Conservation (phyloP, 1,140 invertebrate genomes). For the Leptoteleia sp. region DNA sequence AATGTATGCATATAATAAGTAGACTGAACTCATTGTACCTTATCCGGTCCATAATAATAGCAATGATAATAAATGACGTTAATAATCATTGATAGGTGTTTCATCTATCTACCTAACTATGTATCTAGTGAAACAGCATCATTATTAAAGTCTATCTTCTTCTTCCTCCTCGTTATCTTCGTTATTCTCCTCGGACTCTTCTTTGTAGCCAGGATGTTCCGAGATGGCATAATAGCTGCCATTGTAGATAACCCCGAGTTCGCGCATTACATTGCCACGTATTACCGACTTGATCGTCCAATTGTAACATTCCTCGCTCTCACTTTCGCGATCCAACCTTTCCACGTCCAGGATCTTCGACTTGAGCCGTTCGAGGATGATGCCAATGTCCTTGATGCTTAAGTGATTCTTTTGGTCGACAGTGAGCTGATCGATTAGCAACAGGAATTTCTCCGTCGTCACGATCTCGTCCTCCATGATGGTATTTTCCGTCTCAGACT, state of each 20-base stretch:
- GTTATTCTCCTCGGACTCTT: constrained; percentile 90
- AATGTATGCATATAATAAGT: constrained; percentile 25
- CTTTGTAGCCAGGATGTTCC: constrained; percentile 95
- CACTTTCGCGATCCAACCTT: constrained; percentile 92
- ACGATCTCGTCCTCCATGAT: constrained; percentile 93
- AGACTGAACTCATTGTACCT: constrained; percentile 9
- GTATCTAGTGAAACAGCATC: constrained; percentile 77
- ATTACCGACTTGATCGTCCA: constrained; percentile 97
- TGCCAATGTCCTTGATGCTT: constrained; percentile 96
- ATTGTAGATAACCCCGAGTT: constrained; percentile 96
- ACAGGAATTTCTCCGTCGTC: constrained; percentile 94
- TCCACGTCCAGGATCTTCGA: constrained; percentile 97
- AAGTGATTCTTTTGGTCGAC: constrained; percentile 94
- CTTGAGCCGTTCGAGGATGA: constrained; percentile 94
- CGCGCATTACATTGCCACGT: constrained; percentile 91
- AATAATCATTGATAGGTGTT: constrained; percentile 76
- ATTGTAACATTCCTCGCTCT: constrained; percentile 95
- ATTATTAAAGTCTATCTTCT: constrained; percentile 88
- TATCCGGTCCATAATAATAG: constrained; percentile 26
- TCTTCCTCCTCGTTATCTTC: constrained; percentile 91
- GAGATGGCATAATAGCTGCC: constrained; percentile 97
- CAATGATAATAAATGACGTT: constrained; percentile 65
- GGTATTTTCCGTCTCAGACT: constrained; percentile 95
- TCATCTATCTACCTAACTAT: constrained; percentile 76
- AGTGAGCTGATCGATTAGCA: constrained; percentile 94